Evolutionary conservation across 1,140 invertebrate species (phyloP).

Genomic region (Eufriesea mexicana): DNA sequence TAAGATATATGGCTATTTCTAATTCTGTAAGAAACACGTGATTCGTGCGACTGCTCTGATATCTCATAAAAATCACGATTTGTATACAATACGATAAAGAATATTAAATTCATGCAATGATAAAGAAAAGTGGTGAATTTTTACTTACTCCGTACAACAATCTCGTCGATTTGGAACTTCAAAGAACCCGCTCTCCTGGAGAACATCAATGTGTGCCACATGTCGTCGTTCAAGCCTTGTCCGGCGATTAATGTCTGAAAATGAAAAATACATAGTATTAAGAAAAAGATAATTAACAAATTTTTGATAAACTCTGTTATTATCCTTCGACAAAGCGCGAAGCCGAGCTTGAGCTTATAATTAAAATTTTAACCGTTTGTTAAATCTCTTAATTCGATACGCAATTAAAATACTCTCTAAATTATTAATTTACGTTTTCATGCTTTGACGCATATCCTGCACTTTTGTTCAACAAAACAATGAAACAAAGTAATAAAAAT

Average conservation of each 20-base stretch:
- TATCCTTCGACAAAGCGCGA: not conserved
- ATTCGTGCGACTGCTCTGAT: too few relatives aligned
- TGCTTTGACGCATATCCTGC: too few relatives aligned
- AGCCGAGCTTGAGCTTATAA: not conserved
- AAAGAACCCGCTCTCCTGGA: conserved; percentile 91
- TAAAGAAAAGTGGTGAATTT: not conserved
- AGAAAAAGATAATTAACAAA: not conserved
- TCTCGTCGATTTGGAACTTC: conserved; percentile 92
- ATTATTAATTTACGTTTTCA: too few relatives aligned
- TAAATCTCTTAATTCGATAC: not conserved
- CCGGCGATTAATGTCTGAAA: conserved; percentile 91
- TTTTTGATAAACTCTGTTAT: not conserved
- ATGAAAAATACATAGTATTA: not conserved
- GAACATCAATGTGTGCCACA: conserved; percentile 96
- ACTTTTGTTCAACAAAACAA: too few relatives aligned
- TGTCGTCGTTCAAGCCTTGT: conserved; percentile 93
- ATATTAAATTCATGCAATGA: too few relatives aligned
- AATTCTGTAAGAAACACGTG: too few relatives aligned
- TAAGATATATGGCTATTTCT: too few relatives aligned
- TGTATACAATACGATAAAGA: too few relatives aligned
- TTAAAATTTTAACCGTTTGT: not conserved
- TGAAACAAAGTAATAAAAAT: too few relatives aligned
- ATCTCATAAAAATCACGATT: too few relatives aligned
- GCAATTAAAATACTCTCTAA: not conserved
- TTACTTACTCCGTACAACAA: conserved; percentile 90